Conservation (phyloP, 2,797 vertebrate species). For the Rhinatrema bivittatum region DNA sequence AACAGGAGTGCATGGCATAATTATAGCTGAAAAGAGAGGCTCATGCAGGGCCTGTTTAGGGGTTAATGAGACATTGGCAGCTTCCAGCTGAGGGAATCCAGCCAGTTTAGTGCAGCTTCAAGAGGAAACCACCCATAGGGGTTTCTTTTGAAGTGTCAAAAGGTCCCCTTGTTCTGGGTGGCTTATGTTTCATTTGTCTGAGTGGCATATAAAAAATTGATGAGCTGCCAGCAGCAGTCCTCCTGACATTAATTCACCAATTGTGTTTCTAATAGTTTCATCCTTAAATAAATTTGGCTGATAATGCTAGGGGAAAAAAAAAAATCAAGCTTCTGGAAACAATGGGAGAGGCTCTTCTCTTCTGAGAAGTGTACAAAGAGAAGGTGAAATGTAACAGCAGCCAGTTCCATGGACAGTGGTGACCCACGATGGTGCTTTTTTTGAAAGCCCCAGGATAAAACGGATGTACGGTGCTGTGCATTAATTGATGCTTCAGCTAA, state of each 20-base stretch:
- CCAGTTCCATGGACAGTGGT: constrained; percentile 47
- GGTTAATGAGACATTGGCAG: constrained; percentile 99
- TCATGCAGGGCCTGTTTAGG: constrained; percentile 97
- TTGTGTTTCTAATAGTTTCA: constrained; percentile 90
- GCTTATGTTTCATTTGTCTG: constrained; percentile 99
- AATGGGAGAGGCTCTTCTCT: constrained; percentile 40
- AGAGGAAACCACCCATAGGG: constrained; percentile 98
- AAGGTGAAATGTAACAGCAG: constrained; percentile 30
- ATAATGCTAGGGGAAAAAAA: constrained; percentile 56
- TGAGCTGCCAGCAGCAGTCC: constrained; percentile 92
- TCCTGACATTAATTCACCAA: constrained; percentile 95
- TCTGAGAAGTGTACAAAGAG: constrained; percentile 22
- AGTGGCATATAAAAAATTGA: constrained; percentile 99
- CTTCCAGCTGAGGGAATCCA: constrained; percentile 85
- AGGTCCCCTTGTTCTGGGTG: constrained; percentile 98
- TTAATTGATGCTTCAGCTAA: no score
- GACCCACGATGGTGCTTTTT: constrained; percentile 43
- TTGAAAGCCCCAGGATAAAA: constrained; percentile 46
- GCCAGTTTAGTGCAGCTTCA: constrained; percentile 86
- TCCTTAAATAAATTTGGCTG: constrained; percentile 72
- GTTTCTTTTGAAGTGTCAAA: constrained; percentile 99
- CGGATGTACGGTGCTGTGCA: constrained; percentile 37
- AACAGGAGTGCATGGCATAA: constrained; percentile 76
- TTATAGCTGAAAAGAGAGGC: constrained; percentile 84
- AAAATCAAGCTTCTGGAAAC: constrained; percentile 61